A percentile compares a stretch with the other conserved stretches of the same genome.
Evolutionary conservation across 64 coral and sea anemone genomes (phyloP).

Genomic region (Montipora efflorescens): DNA sequence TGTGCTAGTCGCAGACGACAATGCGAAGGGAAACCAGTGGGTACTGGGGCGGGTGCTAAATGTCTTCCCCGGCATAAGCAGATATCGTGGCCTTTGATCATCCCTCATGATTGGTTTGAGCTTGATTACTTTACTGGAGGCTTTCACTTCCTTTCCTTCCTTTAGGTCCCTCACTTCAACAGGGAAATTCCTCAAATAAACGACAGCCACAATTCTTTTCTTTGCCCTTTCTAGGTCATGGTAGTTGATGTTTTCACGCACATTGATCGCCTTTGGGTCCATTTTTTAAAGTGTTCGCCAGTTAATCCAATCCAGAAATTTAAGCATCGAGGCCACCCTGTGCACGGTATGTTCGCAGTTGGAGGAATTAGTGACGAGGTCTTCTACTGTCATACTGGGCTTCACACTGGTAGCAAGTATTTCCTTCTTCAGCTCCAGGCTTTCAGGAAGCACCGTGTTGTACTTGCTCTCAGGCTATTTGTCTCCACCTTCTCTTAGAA

Average conservation of each 20-base stretch:
- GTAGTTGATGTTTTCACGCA: background rate
- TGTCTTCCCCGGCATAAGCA: too few relatives aligned
- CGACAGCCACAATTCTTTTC: background rate
- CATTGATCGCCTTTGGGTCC: background rate
- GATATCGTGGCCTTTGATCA: too few relatives aligned
- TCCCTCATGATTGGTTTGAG: background rate
- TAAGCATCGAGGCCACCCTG: background rate
- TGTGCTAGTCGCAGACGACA: too few relatives aligned
- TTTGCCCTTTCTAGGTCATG: background rate
- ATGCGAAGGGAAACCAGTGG: too few relatives aligned
- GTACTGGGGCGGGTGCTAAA: too few relatives aligned
- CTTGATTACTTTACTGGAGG: background rate
- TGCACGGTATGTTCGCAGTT: background rate
- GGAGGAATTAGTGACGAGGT: background rate
- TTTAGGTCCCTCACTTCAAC: background rate
- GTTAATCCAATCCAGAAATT: background rate
- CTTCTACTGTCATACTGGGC: background rate
- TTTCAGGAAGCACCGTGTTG: background rate
- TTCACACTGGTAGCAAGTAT: background rate
- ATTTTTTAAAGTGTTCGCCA: background rate
- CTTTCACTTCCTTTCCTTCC: background rate
- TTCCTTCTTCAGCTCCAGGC: conserved; percentile 56
- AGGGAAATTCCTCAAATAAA: background rate
- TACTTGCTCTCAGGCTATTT: conserved; percentile 26
- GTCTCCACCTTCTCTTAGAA: background rate